Evolutionary conservation across 2,888 invertebrate species (phyloP), one percentile per base, ranked within the genome.

Genomic region (Trachelus iudaicus): DNA sequence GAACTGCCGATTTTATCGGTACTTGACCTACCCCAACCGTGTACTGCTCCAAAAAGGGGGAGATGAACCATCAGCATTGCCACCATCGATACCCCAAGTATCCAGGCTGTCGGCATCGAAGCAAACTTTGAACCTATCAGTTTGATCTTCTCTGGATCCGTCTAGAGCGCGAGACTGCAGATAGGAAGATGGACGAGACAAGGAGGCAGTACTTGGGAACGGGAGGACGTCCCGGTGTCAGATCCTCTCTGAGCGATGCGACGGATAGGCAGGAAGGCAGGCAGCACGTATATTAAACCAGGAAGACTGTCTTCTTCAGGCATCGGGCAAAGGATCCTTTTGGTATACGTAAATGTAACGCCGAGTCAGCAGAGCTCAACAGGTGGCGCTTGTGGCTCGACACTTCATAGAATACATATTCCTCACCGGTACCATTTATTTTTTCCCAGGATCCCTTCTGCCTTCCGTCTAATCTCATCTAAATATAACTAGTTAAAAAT

Each of bases 381-480:
- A 71, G 71, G 71, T 71, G 71, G 71, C 71, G 71, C 71, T 33
- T 71, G 71, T 56, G 56, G 23, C 23, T 56, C 56, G 23, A 56
- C 56, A 56, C 56, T 23, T 56, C 6, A 56, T 56, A 23, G 56
- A 56, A 23, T 9, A 56, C 23, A 56, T 56, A 56, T 56, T 56
- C 56, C 56, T 56, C 56, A 56, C 56, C 23, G 23, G 56, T 56
- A 56, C 56, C 56, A 56, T 56, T 56, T 23, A 56, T 15, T 56
- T 56, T 56, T 23, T 56, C 56, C 23, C 56, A 56, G 56, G 56
- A 56, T 56, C 56, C 35, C 12, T 35, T 35, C 35, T 35, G 35
- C 12, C 23, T 23, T 23, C 56, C 23, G 56, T 56, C 56, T 56
- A 23, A 56, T 56, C 56, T 9, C 56, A 56, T 56, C 23, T 23